Conservation (phyloP, 2,113 vertebrate species). For the Zeus faber region DNA sequence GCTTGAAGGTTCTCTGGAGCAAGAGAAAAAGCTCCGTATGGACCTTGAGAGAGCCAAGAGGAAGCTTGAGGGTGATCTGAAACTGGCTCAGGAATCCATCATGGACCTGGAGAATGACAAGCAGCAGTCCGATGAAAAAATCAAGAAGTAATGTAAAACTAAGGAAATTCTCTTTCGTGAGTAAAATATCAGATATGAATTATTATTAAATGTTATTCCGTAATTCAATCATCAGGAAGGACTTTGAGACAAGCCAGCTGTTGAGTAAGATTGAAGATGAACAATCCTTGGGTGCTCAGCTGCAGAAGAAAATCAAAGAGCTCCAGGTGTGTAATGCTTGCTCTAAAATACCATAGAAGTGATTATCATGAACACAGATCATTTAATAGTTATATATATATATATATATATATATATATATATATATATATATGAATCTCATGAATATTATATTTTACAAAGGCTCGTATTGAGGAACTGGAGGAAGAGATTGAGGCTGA, state of each 20-base stretch:
- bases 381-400: too few relatives aligned
- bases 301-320: neutral
- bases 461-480: conserved; percentile 71
- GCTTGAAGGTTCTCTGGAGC: neutral
- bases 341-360: neutral
- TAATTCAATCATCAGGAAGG: neutral
- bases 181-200: neutral
- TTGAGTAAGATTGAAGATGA: neutral
- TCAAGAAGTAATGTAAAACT: neutral
- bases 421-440: too few relatives aligned
- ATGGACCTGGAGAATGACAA: neutral
- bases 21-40: neutral
- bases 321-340: neutral
- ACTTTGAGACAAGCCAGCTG: neutral
- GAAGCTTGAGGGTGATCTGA: neutral
- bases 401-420: too few relatives aligned
- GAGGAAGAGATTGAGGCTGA: conserved; percentile 76
- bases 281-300: neutral
- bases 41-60: neutral
- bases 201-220: neutral
- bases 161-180: neutral
- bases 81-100: neutral
- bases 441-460: neutral
- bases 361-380: too few relatives aligned
- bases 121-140: neutral